Percentiles rank a stretch among this genome's conserved stretches.
Evolutionary conservation across 2,113 vertebrate species (phyloP).

Genomic region (Laticauda laticaudata): DNA sequence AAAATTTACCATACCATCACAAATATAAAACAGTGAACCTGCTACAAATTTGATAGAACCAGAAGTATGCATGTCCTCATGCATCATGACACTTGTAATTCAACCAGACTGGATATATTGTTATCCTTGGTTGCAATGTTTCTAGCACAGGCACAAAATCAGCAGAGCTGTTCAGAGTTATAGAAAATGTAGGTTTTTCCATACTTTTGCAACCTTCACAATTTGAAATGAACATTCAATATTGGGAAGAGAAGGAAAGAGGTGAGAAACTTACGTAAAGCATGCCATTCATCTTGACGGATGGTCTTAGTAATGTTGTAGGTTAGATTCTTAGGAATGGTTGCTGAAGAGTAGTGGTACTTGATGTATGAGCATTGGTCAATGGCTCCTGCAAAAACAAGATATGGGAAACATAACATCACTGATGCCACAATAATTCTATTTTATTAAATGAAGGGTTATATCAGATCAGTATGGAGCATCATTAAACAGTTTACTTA

Average conservation of each 20-base stretch:
- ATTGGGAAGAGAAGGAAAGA: background rate
- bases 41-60: slow-evolving; percentile 34
- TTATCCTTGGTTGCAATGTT: slow-evolving; percentile 44
- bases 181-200: slow-evolving; percentile 11
- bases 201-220: slow-evolving; percentile 30
- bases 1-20: slow-evolving; percentile 31
- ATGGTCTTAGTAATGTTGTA: slow-evolving; percentile 99
- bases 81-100: slow-evolving; percentile 47
- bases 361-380: slow-evolving; percentile 92
- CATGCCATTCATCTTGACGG: slow-evolving; percentile 97
- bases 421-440: background rate
- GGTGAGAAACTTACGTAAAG: slow-evolving; percentile 86
- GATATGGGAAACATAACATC: slow-evolving; percentile 26
- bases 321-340: slow-evolving; percentile 95
- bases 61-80: slow-evolving; percentile 27
- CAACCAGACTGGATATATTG: slow-evolving; percentile 34
- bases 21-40: background rate
- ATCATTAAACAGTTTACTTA: background rate
- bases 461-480: background rate
- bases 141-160: slow-evolving; percentile 39
- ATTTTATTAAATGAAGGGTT: background rate
- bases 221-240: background rate
- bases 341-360: slow-evolving; percentile 97
- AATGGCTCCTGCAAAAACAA: slow-evolving; percentile 74
- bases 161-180: slow-evolving; percentile 18